phyloP scores from a whole-genome alignment of 2,113 vertebrate genomes.

The Beaufortia kweichowensis region DNA sequence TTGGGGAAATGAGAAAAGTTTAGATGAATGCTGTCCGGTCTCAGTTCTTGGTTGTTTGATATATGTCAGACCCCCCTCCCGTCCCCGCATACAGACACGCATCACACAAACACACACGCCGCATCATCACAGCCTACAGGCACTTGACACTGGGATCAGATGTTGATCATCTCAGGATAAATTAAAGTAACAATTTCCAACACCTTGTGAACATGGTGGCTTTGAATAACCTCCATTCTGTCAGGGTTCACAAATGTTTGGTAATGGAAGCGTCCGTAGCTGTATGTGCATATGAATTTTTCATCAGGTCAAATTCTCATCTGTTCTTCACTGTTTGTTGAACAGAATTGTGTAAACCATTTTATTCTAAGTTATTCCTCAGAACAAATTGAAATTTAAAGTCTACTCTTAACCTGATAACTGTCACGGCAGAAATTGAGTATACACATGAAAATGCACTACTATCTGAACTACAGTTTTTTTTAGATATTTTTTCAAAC shows the following conservation, averaged over 20 bases:
- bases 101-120: slow-evolving; percentile 35
- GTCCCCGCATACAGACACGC: slow-evolving; percentile 41
- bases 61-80: slow-evolving; percentile 82
- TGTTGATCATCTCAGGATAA: slow-evolving; percentile 88
- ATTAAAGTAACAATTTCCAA: slow-evolving; percentile 88
- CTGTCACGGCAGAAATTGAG: too few relatives aligned
- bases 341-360: slow-evolving; percentile 19
- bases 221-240: slow-evolving; percentile 73
- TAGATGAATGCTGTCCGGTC: slow-evolving; percentile 97
- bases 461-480: too few relatives aligned
- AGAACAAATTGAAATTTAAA: slow-evolving; percentile 59
- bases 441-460: too few relatives aligned
- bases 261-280: slow-evolving; percentile 73
- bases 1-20: slow-evolving; percentile 96
- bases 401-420: slow-evolving; percentile 17
- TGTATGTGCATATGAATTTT: slow-evolving; percentile 70
- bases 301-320: slow-evolving; percentile 73
- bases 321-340: slow-evolving; percentile 63
- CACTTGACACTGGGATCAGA: slow-evolving; percentile 89
- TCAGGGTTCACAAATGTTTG: slow-evolving; percentile 72
- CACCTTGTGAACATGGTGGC: slow-evolving; percentile 72
- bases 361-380: slow-evolving; percentile 52
- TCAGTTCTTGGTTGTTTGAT: slow-evolving; percentile 93
- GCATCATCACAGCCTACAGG: slow-evolving; percentile 81
- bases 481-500: too few relatives aligned